phyloP scores from a whole-genome alignment of 1,140 invertebrate genomes.

The Calliphora vicina region DNA sequence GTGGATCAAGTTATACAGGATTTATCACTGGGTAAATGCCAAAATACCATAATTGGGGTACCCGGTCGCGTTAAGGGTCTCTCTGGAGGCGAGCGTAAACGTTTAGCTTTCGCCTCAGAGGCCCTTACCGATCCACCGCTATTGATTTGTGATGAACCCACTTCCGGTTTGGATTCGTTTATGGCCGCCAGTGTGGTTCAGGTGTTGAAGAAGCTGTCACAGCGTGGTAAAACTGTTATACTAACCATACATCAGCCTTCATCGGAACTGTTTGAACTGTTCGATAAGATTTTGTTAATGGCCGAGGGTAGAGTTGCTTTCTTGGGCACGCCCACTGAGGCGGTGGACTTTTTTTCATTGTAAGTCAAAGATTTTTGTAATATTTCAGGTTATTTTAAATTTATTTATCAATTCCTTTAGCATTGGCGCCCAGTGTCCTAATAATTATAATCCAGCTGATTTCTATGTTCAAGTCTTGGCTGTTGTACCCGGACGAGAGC shows the following conservation, averaged over 20 bases:
- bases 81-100: slow-evolving; percentile 75
- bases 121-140: slow-evolving; percentile 93
- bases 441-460: slow-evolving; percentile 95
- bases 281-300: slow-evolving; percentile 88
- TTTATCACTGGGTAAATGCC: slow-evolving; percentile 86
- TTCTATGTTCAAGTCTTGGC: slow-evolving; percentile 93
- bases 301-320: slow-evolving; percentile 92
- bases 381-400: background rate
- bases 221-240: slow-evolving; percentile 89
- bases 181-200: slow-evolving; percentile 90
- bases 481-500: slow-evolving; percentile 83
- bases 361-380: slow-evolving; percentile 63
- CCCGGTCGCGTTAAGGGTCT: slow-evolving; percentile 88
- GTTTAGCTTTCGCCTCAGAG: slow-evolving; percentile 93
- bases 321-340: slow-evolving; percentile 81
- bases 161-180: slow-evolving; percentile 86
- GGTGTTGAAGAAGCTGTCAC: slow-evolving; percentile 80
- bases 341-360: slow-evolving; percentile 83
- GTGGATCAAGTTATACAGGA: slow-evolving; percentile 83
- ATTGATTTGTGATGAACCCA: slow-evolving; percentile 97
- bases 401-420: slow-evolving; percentile 62
- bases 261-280: slow-evolving; percentile 91
- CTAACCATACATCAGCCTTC: slow-evolving; percentile 97
- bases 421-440: slow-evolving; percentile 78
- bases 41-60: slow-evolving; percentile 87